Percentiles rank a stretch among this genome's conserved stretches.
These are phyloP conservation scores for Ips typographus DNA, from an alignment of 1,140 invertebrate genomes.

Conservation along the genomic window DNA sequence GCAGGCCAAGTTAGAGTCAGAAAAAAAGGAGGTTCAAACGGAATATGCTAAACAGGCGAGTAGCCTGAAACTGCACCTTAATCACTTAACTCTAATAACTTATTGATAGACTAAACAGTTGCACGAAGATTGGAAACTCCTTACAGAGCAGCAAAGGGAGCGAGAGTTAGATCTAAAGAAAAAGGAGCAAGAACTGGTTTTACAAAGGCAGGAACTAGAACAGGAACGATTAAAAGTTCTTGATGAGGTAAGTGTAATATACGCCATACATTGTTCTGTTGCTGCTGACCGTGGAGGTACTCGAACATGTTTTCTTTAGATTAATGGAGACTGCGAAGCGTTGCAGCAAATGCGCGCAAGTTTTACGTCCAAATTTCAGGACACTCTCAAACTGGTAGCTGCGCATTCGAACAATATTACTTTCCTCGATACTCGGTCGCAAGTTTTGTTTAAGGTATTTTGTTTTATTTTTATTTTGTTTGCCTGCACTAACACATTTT, in stretches of 20 bases:
- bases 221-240: conserved; percentile 52
- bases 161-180: conserved; percentile 56
- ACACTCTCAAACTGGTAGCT: conserved; percentile 57
- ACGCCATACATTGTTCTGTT: no score
- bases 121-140: conserved; percentile 47
- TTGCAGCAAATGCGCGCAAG: conserved; percentile 56
- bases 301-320: conserved; percentile 54
- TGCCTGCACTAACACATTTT: background rate
- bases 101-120: conserved; percentile 44
- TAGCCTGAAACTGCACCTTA: background rate
- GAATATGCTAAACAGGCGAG: conserved; percentile 61
- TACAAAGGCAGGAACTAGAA: conserved; percentile 51
- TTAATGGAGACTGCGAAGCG: conserved; percentile 60
- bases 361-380: conserved; percentile 56
- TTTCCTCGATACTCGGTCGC: conserved; percentile 42
- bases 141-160: conserved; percentile 57
- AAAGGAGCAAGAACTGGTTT: conserved; percentile 55
- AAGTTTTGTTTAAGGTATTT: conserved; percentile 52
- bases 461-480: conserved; percentile 40
- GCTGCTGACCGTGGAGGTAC: no score
- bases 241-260: conserved; percentile 50
- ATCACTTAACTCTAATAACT: background rate
- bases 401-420: conserved; percentile 55
- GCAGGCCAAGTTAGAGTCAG: conserved; percentile 49
- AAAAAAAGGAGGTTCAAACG: conserved; percentile 59